These are phyloP conservation scores for Drosophila pallidifrons DNA, from an alignment of 1,140 invertebrate genomes.

Conservation along the genomic window DNA sequence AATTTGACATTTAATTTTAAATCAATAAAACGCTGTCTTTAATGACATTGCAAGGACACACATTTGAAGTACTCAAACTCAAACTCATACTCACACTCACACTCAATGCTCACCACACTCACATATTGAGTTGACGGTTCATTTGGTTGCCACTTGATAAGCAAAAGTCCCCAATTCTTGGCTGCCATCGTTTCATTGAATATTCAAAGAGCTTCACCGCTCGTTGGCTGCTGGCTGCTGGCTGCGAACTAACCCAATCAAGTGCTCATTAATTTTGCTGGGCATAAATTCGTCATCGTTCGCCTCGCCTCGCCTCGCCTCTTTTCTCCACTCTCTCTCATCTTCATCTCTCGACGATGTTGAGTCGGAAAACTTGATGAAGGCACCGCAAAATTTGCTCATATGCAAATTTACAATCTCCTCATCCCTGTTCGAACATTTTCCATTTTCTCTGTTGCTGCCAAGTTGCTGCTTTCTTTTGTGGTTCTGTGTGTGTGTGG, in stretches of 20 bases:
- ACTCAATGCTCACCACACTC: neutral
- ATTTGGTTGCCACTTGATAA: conserved; percentile 17
- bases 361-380: conserved; percentile 43
- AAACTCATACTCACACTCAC: neutral
- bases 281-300: conserved; percentile 34
- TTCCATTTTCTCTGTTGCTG: conserved; percentile 13
- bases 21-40: conserved; percentile 3
- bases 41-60: conserved; percentile 2
- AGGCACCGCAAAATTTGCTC: conserved; percentile 55
- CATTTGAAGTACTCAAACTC: conserved; percentile 1
- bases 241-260: conserved; percentile 54
- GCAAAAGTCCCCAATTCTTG: conserved; percentile 31
- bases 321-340: neutral
- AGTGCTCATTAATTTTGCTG: conserved; percentile 53
- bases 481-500: conserved; percentile 7
- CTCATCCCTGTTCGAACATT: neutral
- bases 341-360: neutral
- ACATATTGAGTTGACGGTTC: conserved; percentile 8
- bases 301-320: neutral
- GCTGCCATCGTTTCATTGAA: conserved; percentile 35
- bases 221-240: neutral
- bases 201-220: conserved; percentile 42
- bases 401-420: conserved; percentile 46
- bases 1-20: neutral
- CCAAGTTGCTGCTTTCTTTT: conserved; percentile 16